Base-by-base conservation (phyloP, 2,888 invertebrate species). In the Rhaphigaster nebulosa region DNA sequence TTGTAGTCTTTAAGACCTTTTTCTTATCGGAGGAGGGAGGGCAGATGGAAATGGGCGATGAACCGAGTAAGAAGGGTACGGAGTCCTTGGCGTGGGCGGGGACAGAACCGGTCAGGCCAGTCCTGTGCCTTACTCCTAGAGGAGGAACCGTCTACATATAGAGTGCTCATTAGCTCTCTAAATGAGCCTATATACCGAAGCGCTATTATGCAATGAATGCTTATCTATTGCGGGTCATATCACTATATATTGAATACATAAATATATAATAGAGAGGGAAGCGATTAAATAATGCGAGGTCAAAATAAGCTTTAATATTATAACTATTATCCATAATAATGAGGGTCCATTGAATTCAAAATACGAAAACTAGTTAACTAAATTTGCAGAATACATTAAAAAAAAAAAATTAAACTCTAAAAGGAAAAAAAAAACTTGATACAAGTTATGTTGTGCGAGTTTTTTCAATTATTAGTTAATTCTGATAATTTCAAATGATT, bases 1-100 rank as follows among this genome's bases (percentile, higher is more conserved):
- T 80, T 41, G 12, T 41, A 41, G 8, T 26, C 41, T 12, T 45
- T 50, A n/a, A 45, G 84, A 26, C 45, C 84, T 50, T 84, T 50
- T n/a, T 26, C n/a, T 76, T 38, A 8, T 26, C 15, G 45, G 10
- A 45, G 84, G 45, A n/a, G 45, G 84, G 84, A n/a, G 45, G 45
- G 13, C 26, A 84, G 41, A 80, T 60, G 6, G 60, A 6, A 84
- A 50, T 84, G 84, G 84, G n/a, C 26, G 84, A 84, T 45, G 84
- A 84, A 41, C 45, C 41, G 45, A 45, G 2, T 45, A 84, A 84
- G 84, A n/a, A 84, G 84, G 84, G 84, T 84, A 84, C 41, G 45
- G 29, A 84, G 84, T 45, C 84, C 84, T 84, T 84, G 84, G 84
- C 18, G 84, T 84, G 84, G 84, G 84, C 26, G 84, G 84, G 84